Conservation (phyloP, 2,113 vertebrate species). For the Myrmophylax atrothorax region DNA sequence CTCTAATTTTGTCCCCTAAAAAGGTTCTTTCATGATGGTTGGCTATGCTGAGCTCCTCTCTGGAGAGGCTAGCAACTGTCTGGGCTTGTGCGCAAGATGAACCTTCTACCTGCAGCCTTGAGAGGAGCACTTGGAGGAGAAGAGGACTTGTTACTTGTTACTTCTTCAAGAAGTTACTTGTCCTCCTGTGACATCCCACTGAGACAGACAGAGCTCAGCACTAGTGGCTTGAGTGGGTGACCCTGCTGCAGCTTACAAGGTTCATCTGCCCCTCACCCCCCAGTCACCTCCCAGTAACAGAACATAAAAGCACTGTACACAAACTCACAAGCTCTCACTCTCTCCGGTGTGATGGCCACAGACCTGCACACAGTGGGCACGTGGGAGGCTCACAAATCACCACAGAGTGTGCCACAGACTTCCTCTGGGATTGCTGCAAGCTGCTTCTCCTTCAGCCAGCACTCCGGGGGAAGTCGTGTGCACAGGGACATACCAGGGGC, state of each 20-base stretch:
- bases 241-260: neutral
- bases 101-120: neutral
- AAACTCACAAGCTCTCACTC: neutral
- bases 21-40: neutral
- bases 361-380: neutral
- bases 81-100: fast-evolving
- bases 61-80: neutral
- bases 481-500: neutral
- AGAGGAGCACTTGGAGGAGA: neutral
- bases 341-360: neutral
- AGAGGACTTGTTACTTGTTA: neutral
- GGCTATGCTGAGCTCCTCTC: neutral
- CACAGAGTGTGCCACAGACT: fast-evolving
- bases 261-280: too few species aligned
- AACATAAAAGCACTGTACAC: neutral
- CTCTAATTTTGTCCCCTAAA: neutral
- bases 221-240: neutral
- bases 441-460: neutral
- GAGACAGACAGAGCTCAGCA: neutral
- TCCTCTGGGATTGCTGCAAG: neutral
- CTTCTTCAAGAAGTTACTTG: too few species aligned
- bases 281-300: fast-evolving
- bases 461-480: neutral
- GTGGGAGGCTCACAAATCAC: neutral
- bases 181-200: neutral